phyloP scores from a whole-genome alignment of 2,113 vertebrate genomes.

The Labrus mixtus region DNA sequence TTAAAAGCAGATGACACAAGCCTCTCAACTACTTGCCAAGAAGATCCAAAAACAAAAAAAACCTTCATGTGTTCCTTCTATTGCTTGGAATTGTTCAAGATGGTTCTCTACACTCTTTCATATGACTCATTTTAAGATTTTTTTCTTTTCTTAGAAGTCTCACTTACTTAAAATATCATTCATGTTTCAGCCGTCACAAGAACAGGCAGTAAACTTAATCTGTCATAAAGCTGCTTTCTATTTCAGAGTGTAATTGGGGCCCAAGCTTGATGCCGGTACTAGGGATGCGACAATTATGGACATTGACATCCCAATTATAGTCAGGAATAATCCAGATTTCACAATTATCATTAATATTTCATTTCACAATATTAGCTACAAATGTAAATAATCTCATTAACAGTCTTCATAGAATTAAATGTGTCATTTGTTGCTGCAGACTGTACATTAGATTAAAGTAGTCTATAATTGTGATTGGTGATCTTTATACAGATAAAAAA shows the following conservation, averaged over 20 bases:
- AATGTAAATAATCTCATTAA: too few species aligned
- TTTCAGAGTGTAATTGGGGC: constrained; percentile 38
- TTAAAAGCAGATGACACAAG: constrained; percentile 68
- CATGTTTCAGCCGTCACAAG: constrained; percentile 37
- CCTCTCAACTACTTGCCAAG: constrained; percentile 38
- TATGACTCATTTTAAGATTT: background rate
- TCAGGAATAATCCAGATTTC: too few species aligned
- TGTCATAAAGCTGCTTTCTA: constrained; percentile 57
- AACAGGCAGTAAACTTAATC: constrained; percentile 52
- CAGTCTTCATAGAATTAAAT: too few species aligned
- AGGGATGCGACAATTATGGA: too few species aligned
- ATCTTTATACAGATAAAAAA: too few species aligned
- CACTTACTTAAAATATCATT: constrained; percentile 18
- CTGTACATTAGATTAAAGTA: too few species aligned
- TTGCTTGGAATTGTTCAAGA: background rate
- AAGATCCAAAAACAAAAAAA: constrained; percentile 36
- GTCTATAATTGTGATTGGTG: too few species aligned
- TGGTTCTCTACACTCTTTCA: background rate
- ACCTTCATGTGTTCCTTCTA: background rate
- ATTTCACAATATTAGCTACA: too few species aligned
- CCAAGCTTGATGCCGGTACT: too few species aligned
- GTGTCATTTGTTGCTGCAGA: too few species aligned
- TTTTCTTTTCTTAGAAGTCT: background rate
- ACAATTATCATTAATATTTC: too few species aligned
- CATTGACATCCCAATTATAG: too few species aligned